A percentile compares a stretch with the other conserved stretches of the same genome.
Evolutionary conservation across 1,140 invertebrate genomes (phyloP).

Genomic region (Drosophila bocki): DNA sequence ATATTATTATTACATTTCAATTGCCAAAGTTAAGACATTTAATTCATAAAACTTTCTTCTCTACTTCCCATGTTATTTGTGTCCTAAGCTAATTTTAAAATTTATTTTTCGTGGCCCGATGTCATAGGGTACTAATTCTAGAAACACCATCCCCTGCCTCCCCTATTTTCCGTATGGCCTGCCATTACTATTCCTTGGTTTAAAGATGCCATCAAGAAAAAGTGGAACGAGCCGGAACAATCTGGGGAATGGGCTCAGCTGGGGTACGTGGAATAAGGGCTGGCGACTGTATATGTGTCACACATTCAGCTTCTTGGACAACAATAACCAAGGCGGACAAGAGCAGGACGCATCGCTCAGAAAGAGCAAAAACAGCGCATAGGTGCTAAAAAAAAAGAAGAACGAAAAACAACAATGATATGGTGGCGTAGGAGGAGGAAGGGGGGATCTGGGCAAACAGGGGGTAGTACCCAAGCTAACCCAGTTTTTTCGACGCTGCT

Average conservation of each 20-base stretch:
- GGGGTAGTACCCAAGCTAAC: constrained; percentile 49
- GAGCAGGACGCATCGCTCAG: constrained; percentile 56
- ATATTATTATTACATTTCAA: not conserved
- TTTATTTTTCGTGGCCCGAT: not conserved
- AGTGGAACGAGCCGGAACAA: constrained; percentile 23
- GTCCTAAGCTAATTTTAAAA: not conserved
- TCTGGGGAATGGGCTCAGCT: constrained; percentile 15
- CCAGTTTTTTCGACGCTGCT: constrained; percentile 56
- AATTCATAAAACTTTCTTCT: no score
- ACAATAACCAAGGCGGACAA: constrained; percentile 69
- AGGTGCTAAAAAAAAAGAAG: constrained; percentile 54
- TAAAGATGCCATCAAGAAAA: constrained; percentile 28
- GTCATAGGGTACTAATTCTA: not conserved
- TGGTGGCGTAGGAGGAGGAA: constrained; percentile 1
- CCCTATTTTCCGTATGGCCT: not conserved
- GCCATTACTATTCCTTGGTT: constrained; percentile 3
- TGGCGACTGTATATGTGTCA: constrained; percentile 66
- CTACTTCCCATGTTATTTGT: not conserved
- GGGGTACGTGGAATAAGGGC: constrained; percentile 3
- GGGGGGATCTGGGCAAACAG: not conserved
- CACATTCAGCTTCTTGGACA: constrained; percentile 66
- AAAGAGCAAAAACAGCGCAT: constrained; percentile 57
- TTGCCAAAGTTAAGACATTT: not conserved
- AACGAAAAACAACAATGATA: constrained; percentile 54
- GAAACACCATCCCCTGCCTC: no score